Evolutionary conservation across 2,888 invertebrate genomes (phyloP), one percentile per base, ranked within the genome.

Genomic region (Cryptophagus acutangulus): DNA sequence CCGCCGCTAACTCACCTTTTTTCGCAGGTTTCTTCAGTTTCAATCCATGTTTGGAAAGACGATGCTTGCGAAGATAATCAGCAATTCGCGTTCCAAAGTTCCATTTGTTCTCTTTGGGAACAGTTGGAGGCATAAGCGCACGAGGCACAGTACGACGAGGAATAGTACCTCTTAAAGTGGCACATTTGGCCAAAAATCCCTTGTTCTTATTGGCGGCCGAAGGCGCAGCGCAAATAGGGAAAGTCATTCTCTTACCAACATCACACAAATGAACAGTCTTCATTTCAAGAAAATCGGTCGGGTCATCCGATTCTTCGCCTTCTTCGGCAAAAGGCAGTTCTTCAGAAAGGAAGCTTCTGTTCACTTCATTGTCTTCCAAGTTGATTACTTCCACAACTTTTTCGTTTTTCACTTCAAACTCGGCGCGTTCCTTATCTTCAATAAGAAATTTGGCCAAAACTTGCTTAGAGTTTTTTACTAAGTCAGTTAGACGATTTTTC

Each of bases 401-500:
- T 28, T 47, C 48, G 1, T 37, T 31, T 35, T 46, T 52, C 36
- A 15, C 40, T 4, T 31, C 31, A 15, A 8, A n/a, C n/a, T 20
- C 24, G 6, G 6, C 6, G 6, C n/a, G 31, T 31, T 31, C 15
- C 17, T 61, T 60, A 31, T 50, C 57, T 33, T 66, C 63, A 14
- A 50, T 58, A 9, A 61, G 48, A 15, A 62, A 46, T 49, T 55
- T 62, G 0, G 59, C 48, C 8, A 59, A 35, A 8, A 61, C 41
- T 36, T 65, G 63, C 39, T 65, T 68, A 5, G 69, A 69, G 50
- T 67, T 67, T 54, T 62, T 66, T 8, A 68, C 64, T 17, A 69
- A 46, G 49, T 68, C 67, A 2, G 68, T 68, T 5, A 69, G 54
- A 8, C 69, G 56, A 6, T 58, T 63, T 66, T 73, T 66, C 69